Conservation (phyloP, 2,113 vertebrate species). For the Camelus dromedarius region DNA sequence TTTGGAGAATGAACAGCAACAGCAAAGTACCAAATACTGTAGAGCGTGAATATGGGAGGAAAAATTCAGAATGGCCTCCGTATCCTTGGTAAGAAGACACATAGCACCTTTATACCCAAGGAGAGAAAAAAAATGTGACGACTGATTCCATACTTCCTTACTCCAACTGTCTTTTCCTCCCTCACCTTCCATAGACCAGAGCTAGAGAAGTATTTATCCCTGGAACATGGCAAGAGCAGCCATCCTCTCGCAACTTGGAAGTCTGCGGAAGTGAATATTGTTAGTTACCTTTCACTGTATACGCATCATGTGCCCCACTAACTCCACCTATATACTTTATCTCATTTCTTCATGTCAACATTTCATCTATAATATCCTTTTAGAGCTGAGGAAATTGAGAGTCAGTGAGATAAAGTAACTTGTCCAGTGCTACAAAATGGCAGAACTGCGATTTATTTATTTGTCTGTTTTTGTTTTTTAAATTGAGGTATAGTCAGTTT, state of each 20-base stretch:
- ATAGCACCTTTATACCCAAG: background rate
- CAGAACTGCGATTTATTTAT: background rate
- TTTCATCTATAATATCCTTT: background rate
- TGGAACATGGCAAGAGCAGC: background rate
- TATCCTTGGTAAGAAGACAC: background rate
- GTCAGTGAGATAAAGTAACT: constrained; percentile 26
- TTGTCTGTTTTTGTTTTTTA: too few species aligned
- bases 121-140: constrained; percentile 32
- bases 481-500: too few species aligned
- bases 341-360: background rate
- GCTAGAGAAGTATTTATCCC: background rate
- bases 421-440: background rate
- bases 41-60: background rate
- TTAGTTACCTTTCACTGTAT: background rate
- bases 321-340: background rate
- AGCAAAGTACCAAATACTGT: background rate
- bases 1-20: constrained; percentile 49
- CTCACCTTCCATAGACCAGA: background rate
- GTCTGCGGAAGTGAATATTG: background rate
- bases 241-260: background rate
- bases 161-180: background rate
- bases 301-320: background rate
- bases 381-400: constrained; percentile 8
- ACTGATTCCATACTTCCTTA: background rate
- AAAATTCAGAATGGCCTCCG: background rate